Evolutionary conservation across 2,113 vertebrate genomes (phyloP).

Genomic region (Lota lota): DNA sequence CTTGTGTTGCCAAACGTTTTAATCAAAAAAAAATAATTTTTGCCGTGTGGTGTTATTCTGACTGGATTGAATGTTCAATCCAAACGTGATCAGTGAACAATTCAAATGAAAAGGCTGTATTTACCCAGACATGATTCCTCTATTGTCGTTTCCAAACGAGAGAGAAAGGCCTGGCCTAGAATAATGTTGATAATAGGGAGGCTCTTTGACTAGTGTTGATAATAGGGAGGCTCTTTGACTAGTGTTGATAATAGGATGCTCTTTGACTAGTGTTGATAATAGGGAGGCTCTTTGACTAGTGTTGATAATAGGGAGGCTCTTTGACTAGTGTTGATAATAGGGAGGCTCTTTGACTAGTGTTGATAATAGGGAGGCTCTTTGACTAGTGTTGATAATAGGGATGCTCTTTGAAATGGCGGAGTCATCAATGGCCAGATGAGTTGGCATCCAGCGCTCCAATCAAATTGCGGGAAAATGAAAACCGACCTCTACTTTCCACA

Average conservation of each 20-base stretch:
- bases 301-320: slow-evolving; percentile 40
- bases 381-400: slow-evolving; percentile 39
- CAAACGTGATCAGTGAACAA: no score
- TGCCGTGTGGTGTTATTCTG: no score
- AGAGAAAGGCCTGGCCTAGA: slow-evolving; percentile 10
- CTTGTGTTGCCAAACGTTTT: no score
- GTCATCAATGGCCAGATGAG: slow-evolving; percentile 11
- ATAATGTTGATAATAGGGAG: slow-evolving; percentile 39
- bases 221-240: slow-evolving; percentile 38
- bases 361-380: slow-evolving; percentile 39
- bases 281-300: slow-evolving; percentile 36
- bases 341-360: slow-evolving; percentile 36
- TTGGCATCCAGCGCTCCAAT: slow-evolving; percentile 32
- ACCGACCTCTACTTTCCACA: slow-evolving; percentile 32
- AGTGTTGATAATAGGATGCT: slow-evolving; percentile 37
- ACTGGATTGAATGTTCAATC: no score
- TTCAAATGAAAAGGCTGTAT: no score
- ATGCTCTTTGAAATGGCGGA: slow-evolving; percentile 36
- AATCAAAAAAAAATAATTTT: no score
- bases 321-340: no score
- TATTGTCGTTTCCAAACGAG: no score
- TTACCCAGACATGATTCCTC: no score
- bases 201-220: no score
- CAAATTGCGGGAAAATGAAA: slow-evolving; percentile 38
- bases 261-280: no score